A percentile compares a stretch with the other conserved stretches of the same genome.
Evolutionary conservation across 2,888 invertebrate species (phyloP).

Genomic region (Microdon myrmicae): DNA sequence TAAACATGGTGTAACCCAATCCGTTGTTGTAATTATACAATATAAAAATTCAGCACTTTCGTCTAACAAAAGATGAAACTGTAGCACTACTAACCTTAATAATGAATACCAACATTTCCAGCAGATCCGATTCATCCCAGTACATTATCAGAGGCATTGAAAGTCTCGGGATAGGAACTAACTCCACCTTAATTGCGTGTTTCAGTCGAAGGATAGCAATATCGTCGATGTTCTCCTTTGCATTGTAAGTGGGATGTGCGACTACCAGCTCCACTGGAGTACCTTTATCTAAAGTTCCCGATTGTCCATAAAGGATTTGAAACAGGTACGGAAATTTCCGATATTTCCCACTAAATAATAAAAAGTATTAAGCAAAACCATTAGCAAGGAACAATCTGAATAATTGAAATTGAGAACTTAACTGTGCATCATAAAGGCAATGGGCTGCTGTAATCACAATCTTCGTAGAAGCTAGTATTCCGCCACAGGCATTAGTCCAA

Average conservation of each 20-base stretch:
- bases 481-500: conserved; percentile 9
- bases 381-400: conserved; percentile 8
- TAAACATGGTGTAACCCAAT: too few species aligned
- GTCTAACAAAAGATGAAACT: too few species aligned
- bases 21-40: too few species aligned
- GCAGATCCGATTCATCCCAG: neutral
- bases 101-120: conserved; percentile 18
- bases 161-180: neutral
- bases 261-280: neutral
- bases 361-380: conserved; percentile 7
- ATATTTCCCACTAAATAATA: conserved; percentile 10
- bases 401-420: conserved; percentile 4
- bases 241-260: conserved; percentile 18
- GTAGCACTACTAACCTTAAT: conserved; percentile 17
- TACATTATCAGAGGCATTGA: neutral
- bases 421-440: conserved; percentile 30
- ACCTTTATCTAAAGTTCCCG: neutral
- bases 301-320: neutral
- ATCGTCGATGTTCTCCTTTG: conserved; percentile 6
- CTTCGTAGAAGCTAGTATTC: conserved; percentile 19
- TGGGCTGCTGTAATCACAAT: conserved; percentile 35
- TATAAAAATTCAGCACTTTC: too few species aligned
- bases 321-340: conserved; percentile 15
- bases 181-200: neutral
- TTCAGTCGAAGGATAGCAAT: conserved; percentile 17